Percentiles rank a stretch among this genome's conserved stretches.
Conservation (phyloP, 2,113 vertebrate genomes). For the Tylochromis polylepis region DNA sequence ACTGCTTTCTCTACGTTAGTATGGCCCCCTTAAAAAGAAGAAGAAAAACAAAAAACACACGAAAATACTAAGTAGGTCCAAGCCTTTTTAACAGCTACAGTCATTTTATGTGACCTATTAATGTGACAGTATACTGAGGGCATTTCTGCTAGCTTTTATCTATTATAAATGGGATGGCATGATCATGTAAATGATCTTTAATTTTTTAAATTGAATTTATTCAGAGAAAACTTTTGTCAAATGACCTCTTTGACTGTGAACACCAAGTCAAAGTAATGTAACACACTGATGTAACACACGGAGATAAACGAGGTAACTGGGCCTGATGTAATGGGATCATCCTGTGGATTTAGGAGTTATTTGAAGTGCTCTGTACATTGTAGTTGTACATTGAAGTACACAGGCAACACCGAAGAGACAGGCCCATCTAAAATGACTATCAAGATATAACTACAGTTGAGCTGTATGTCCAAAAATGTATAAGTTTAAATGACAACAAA, state of each 20-base stretch:
- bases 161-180: neutral
- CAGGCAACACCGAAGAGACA: neutral
- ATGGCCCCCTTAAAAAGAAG: neutral
- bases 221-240: neutral
- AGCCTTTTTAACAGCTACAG: neutral
- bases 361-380: constrained; percentile 37
- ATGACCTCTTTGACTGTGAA: neutral
- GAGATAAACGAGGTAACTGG: constrained; percentile 68
- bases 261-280: neutral
- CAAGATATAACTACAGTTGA: neutral
- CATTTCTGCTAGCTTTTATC: fast-evolving
- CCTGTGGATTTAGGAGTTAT: constrained; percentile 68
- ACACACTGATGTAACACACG: constrained; percentile 65
- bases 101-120: neutral
- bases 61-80: neutral
- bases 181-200: neutral
- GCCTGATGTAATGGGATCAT: constrained; percentile 74
- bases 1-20: neutral
- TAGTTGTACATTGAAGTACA: neutral
- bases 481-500: neutral
- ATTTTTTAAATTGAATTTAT: neutral
- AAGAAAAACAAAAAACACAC: neutral
- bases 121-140: neutral
- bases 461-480: neutral
- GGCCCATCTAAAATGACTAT: neutral